phyloP scores from a whole-genome alignment of 1,140 invertebrate species.

The Zophobas morio region DNA sequence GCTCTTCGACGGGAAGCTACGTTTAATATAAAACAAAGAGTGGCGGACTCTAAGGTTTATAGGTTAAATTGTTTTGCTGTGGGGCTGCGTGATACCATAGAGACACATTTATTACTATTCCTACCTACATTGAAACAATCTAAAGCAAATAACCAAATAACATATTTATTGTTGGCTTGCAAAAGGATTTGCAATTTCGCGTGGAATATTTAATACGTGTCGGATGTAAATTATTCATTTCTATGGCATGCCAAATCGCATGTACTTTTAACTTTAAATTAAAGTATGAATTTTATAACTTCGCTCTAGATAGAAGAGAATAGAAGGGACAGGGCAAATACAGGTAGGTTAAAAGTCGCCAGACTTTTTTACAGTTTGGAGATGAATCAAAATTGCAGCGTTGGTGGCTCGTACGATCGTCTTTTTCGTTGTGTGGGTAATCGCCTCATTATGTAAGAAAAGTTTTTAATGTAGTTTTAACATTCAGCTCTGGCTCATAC shows the following conservation, averaged over 20 bases:
- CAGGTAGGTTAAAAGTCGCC: neutral
- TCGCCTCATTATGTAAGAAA: too few species aligned
- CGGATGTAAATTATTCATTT: conserved; percentile 21
- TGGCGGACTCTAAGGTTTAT: neutral
- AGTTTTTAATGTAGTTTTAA: too few species aligned
- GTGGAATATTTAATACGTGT: conserved; percentile 25
- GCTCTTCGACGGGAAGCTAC: neutral
- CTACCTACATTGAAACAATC: conserved; percentile 4
- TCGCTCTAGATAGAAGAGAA: conserved; percentile 4
- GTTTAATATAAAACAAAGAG: conserved; percentile 2
- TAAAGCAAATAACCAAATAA: conserved; percentile 25
- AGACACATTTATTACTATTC: conserved; percentile 8
- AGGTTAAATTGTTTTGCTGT: conserved; percentile 6
- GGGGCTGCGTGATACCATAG: neutral
- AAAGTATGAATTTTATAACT: conserved; percentile 26
- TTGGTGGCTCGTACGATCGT: too few species aligned
- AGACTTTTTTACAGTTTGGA: too few species aligned
- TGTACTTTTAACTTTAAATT: conserved; percentile 27
- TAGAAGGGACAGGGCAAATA: neutral
- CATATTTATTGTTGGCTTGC: conserved; percentile 24
- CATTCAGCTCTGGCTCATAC: too few species aligned
- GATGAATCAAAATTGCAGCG: too few species aligned
- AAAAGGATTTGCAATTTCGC: conserved; percentile 39
- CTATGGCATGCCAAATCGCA: conserved; percentile 8
- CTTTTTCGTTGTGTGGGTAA: too few species aligned